These are phyloP conservation scores for Triplophysa tibetana DNA, from an alignment of 2,113 vertebrate genomes.

Conservation along the genomic window DNA sequence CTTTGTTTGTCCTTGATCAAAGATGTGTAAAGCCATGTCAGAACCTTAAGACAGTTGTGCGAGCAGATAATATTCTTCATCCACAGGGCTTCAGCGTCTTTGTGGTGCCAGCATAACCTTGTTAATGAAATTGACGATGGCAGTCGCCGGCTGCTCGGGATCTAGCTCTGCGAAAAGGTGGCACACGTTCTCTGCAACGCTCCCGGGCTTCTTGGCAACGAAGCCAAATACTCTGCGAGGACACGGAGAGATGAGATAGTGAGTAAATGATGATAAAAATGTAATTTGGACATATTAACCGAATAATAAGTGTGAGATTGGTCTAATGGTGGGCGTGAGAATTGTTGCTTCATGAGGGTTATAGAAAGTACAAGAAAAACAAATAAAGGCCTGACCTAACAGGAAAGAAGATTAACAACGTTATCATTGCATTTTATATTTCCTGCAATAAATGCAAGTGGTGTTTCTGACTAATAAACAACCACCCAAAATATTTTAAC, in stretches of 20 bases:
- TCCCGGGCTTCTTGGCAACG: constrained; percentile 88
- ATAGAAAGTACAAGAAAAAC: too few species aligned
- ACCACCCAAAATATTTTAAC: too few species aligned
- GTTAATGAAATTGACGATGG: constrained; percentile 92
- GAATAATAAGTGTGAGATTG: background rate
- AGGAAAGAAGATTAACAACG: too few species aligned
- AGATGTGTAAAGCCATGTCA: background rate
- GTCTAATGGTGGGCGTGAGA: too few species aligned
- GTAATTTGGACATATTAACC: background rate
- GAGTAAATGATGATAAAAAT: background rate
- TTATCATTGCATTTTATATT: too few species aligned
- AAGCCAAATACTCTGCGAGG: constrained; percentile 86
- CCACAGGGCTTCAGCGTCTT: constrained; percentile 66
- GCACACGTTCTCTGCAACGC: constrained; percentile 85
- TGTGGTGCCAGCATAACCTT: constrained; percentile 87
- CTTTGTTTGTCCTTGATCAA: background rate
- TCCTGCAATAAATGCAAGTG: too few species aligned
- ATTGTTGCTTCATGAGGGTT: too few species aligned
- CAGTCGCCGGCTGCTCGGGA: constrained; percentile 86
- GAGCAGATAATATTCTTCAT: background rate
- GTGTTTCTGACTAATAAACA: too few species aligned
- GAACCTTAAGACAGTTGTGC: background rate
- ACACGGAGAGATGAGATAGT: background rate
- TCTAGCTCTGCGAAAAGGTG: constrained; percentile 92
- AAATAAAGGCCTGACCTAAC: too few species aligned